Evolutionary conservation across 2,113 vertebrate species (phyloP).

Genomic region (Oenanthe oenanthe): DNA sequence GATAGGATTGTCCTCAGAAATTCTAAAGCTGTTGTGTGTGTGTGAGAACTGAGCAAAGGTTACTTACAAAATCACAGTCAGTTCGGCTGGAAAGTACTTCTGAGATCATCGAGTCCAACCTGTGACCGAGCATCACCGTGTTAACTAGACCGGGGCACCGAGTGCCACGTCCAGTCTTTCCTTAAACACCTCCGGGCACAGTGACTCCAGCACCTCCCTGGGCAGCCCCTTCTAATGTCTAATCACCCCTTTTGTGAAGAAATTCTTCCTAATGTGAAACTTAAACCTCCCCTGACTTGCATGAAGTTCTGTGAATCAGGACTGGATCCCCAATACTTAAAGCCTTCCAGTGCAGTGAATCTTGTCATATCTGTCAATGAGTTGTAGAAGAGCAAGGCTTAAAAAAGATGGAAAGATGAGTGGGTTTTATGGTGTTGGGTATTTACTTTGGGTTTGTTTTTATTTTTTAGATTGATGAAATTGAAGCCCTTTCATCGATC

Average conservation of each 20-base stretch:
- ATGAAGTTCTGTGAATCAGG: background rate
- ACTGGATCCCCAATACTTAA: fast-evolving
- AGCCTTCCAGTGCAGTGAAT: fast-evolving
- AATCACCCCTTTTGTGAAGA: background rate
- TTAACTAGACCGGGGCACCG: background rate
- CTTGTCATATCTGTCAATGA: background rate
- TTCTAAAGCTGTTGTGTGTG: background rate
- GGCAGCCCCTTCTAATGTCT: background rate
- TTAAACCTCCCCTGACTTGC: fast-evolving
- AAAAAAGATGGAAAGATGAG: background rate
- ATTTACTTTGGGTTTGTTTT: background rate
- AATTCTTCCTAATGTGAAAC: background rate
- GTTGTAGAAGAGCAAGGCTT: background rate
- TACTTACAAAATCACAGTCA: background rate
- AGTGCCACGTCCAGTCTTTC: background rate
- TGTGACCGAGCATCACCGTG: fast-evolving
- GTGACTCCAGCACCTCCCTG: background rate
- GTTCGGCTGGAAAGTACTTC: background rate
- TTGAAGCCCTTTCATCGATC: conserved; percentile 94
- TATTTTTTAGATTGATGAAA: conserved; percentile 88
- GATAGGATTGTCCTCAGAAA: background rate
- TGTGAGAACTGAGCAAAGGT: background rate
- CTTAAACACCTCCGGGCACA: fast-evolving
- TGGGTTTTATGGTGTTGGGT: fast-evolving
- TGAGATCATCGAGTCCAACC: background rate